Base-by-base conservation (phyloP, 1,140 invertebrate genomes). In the Conopomorpha cramerella region DNA sequence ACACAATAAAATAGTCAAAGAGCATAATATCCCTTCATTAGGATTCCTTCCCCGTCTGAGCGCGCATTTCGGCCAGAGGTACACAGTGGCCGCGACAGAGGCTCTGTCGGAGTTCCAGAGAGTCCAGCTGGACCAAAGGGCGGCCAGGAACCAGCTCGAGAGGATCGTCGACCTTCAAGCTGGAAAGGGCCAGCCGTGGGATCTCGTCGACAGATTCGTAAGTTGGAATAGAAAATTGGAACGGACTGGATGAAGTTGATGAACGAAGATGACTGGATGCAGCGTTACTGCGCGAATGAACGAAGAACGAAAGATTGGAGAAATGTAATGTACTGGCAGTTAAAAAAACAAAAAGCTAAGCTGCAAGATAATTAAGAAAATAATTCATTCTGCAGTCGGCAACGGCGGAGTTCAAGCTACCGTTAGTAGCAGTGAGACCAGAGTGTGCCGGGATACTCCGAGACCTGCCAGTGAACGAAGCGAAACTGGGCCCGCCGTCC, bases 51-150 rank as follows among this genome's bases (percentile, higher is more conserved):
- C 87, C 1, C 77, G 81, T 39, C 44, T 85, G 38, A 81, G 79
- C 38, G 80, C 70, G 1, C 73, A 81, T 49, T 80, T 81, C 35
- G 87, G 87, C 0, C 84, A 88, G 52, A 80, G 85, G 10, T 88
- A 81, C 57, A 81, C 81, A 4, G 82, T 87, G 2, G 67, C 81
- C 4, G 86, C 86, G 0, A 84, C 82, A 1, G 85, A 87, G 52
- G 86, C 82, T 1, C 64, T 90, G 4, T 84, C 86, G 0, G 78
- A 86, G 40, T 87, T 88, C 38, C 85, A 89, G 45, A 78, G 73
- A 36, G 49, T 81, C 8, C 83, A 86, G 56, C 49, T 83, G 23
- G 71, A 79, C 18, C 78, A 82, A 28, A 71, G 76, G 42, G 77
- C 59, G 27, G 83, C 72, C 23, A 67, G 67, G 14, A 78, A 80